Percentiles rank a stretch among this genome's conserved stretches.
phyloP scores from a whole-genome alignment of 2,113 vertebrate genomes.

The Columba livia region DNA sequence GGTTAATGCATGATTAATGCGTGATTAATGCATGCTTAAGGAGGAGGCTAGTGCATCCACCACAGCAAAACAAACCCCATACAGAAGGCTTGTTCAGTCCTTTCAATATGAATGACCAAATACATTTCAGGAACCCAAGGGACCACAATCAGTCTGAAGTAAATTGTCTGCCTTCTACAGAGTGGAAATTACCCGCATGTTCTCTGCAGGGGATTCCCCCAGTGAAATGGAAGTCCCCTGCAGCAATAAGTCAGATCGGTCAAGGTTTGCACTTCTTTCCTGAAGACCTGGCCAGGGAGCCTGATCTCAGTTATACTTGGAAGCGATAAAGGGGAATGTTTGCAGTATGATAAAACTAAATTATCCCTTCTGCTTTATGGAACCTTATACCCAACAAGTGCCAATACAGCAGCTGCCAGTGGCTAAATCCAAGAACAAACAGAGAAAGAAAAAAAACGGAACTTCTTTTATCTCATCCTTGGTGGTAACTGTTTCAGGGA shows the following conservation, averaged over 20 bases:
- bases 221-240: slow-evolving; percentile 13
- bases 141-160: background rate
- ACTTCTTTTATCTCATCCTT: background rate
- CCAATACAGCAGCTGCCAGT: background rate
- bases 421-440: background rate
- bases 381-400: background rate
- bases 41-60: background rate
- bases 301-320: background rate
- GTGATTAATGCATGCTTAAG: background rate
- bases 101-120: background rate
- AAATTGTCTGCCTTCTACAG: background rate
- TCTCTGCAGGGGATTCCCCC: slow-evolving; percentile 20
- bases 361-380: background rate
- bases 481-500: background rate
- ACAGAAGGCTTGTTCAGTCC: background rate
- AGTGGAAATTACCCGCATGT: background rate
- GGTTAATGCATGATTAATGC: background rate
- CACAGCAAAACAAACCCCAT: background rate
- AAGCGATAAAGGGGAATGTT: background rate
- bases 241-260: background rate
- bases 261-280: background rate
- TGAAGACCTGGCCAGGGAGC: background rate
- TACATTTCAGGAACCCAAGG: background rate
- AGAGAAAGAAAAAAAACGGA: background rate
- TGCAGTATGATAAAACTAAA: slow-evolving; percentile 1